Evolutionary conservation across 2,797 vertebrate species (phyloP), one percentile per base, ranked within the genome.

Genomic region (Eurystomus glaucurus): DNA sequence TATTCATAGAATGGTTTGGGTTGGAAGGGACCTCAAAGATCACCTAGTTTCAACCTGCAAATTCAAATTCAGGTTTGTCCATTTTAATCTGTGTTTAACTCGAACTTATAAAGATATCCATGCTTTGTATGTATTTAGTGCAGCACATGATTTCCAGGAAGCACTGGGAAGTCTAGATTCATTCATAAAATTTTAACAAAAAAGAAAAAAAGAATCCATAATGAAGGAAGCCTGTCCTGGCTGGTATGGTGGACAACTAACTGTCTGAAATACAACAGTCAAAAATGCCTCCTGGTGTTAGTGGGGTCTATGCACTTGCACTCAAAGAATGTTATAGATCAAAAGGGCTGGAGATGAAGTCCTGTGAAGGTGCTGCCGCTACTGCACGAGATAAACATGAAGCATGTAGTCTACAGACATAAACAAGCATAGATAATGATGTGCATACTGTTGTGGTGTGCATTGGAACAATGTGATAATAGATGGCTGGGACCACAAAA

Each of bases 211-310:
- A 16, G 12, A 76, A 76, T 2, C 19, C 41, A 52, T 3, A 68
- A 39, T 41, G 41, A 81, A 82, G 57, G 33, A 52, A 85, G 28
- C 17, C 10, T 10, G 5, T 19, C 12, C 2, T 11, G 14, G 48
- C 39, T 39, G 29, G 23, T 45, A n/a, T 51, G 25, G 10, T 51
- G n/a, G 29, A 33, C 57, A 64, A 25, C 35, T 35, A 50, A 35
- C 18, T 13, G 35, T 14, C 28, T 22, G 29, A 90, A 89, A 83
- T 6, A 45, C 12, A 60, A 28, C 3, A 51, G 43, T 25, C 14
- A 57, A 17, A 90, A 93, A 83, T 12, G 31, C 8, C 74, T 3
- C 15, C n/a, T 0, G 0, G 3, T 20, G 3, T 48, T 0, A 0
- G 43, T 17, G 10, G 8, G 2, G 26, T 28, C 50, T 76, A 17